These are phyloP conservation scores for Formica aserva DNA, from an alignment of 2,888 invertebrate species.

Conservation along the genomic window DNA sequence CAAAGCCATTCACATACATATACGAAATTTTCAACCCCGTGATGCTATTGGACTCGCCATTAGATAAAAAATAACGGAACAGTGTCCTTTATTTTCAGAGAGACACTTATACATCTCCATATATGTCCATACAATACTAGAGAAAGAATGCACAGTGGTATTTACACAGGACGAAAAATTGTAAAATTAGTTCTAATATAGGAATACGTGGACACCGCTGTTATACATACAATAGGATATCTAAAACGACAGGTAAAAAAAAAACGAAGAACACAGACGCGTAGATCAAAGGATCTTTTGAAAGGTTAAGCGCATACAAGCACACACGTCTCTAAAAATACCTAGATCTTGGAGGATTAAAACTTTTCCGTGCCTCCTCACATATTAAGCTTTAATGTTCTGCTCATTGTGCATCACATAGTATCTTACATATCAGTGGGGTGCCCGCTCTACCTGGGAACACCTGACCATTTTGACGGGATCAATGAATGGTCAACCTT, in stretches of 20 bases:
- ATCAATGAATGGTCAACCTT: neutral
- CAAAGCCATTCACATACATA: neutral
- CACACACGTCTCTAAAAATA: neutral
- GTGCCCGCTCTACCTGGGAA: too few relatives aligned
- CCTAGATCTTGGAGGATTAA: neutral
- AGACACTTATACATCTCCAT: neutral
- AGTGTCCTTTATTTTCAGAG: too few relatives aligned
- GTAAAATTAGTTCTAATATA: neutral
- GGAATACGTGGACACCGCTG: neutral
- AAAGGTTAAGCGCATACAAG: neutral
- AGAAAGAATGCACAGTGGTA: neutral
- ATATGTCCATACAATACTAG: neutral
- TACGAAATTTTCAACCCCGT: neutral
- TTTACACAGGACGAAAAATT: neutral
- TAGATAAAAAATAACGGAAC: neutral
- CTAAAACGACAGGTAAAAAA: neutral
- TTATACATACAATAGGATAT: neutral
- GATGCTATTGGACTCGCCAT: neutral
- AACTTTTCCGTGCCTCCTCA: neutral
- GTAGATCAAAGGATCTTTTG: neutral
- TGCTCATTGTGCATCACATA: neutral
- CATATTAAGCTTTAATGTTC: neutral
- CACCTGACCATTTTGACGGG: neutral
- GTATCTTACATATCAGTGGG: neutral
- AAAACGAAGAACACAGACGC: neutral